Base-by-base conservation (phyloP, 2,888 invertebrate genomes). In the Folsomia candida region DNA sequence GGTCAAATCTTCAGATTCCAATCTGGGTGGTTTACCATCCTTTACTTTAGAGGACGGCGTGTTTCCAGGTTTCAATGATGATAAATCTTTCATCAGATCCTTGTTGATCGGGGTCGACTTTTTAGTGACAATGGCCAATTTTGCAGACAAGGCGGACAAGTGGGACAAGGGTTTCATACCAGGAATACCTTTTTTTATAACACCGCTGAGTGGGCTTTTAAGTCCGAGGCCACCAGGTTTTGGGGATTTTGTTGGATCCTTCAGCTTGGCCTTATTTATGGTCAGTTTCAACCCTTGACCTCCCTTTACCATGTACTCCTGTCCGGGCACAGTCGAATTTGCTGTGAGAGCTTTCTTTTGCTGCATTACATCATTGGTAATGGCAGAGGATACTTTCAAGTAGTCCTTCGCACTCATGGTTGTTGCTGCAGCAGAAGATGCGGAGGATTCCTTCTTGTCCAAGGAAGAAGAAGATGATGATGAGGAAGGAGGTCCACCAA, bases 201-300 rank as follows among this genome's bases (percentile, higher is more conserved):
- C 25, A 1, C 70, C 70, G 14, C 68, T 67, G 22, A 74, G 54
- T 4, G 72, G 69, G 20, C 70, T 67, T 60, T 74, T 76, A 28
- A 72, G 18, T 6, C 69, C 69, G 11, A 70, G 70, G 37, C 59
- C 60, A 11, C 71, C 68, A 67, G 66, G 63, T 58, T 74, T 74
- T 1, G 69, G 64, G 18, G 71, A 69, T 37, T 71, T 71, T 81
- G 91, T 90, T 25, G 89, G 88, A 80, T 90, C 87, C 47, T 76
- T 77, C 51, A 79, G 78, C 29, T 81, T 79, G 0, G 94, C 93
- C 85, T 94, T 94, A 81, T 94, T 94, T 27, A 94, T 93, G 1
- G 93, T 95, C 68, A 95, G 88, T 83, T 94, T 95, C 85, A 95
- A 58, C 6, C 77, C 75, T 60, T 71, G 70, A 20, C 74, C 74